Base-by-base conservation (phyloP, 2,113 vertebrate species). In the Gallinago paraguaiae region DNA sequence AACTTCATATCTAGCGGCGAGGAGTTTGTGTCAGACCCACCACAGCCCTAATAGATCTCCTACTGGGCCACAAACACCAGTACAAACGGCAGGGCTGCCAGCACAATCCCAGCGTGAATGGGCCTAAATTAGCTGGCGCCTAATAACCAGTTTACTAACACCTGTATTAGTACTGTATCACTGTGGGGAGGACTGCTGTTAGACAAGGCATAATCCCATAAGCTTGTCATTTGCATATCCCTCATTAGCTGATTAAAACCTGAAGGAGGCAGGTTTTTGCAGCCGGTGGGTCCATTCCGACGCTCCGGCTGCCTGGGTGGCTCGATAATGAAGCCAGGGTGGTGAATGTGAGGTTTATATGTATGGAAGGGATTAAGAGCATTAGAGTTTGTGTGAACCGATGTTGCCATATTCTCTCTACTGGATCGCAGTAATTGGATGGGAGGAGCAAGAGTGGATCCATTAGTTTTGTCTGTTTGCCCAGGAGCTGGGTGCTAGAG, bases 401-500 rank as follows among this genome's bases (percentile, higher is more conserved):
- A 97, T 98, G 98, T 98, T 98, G 97, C 98, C 98, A 97, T 98
- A 98, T 98, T 98, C 98, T 98, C 98, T 98, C 98, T 90, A 97
- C 98, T 97, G 96, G 97, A 98, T 92, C 98, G 96, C 98, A 98
- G 98, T 99, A 99, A 99, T 99, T 99, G 98, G 98, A 98, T 98
- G 98, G 99, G 99, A 98, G 99, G 99, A 99, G 99, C 98, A 98
- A 97, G 94, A 97, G 97, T 97, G 82, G 98, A 98, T 98, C 98
- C 98, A 98, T 99, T 99, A 98, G 98, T 98, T 98, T 95, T 94
- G 98, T 97, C 97, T 99, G 99, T 99, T 99, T 99, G 98, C 99
- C 98, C 98, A 98, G 98, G 98, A 98, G 98, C 98, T 97, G 98
- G 98, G 97, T 97, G 97, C 98, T 98, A 97, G 98, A 98, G 99